These are phyloP conservation scores for Mesoclemmys tuberculata DNA, from an alignment of 2,113 vertebrate genomes.

Conservation along the genomic window DNA sequence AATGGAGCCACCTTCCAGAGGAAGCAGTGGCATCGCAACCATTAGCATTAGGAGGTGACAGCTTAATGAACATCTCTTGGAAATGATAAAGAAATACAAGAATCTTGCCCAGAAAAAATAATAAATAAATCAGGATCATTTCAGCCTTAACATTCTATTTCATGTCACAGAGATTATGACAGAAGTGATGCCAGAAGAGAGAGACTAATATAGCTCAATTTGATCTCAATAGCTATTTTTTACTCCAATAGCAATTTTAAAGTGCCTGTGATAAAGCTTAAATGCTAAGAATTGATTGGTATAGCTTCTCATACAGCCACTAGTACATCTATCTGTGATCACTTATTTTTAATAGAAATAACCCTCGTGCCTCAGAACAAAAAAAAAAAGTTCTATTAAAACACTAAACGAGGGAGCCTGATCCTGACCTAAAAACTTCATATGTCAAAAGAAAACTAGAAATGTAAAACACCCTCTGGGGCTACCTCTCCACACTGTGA, in stretches of 20 bases:
- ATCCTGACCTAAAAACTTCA: neutral
- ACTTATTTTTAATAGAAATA: constrained; percentile 15
- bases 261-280: neutral
- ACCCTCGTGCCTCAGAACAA: neutral
- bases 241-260: neutral
- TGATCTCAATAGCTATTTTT: neutral
- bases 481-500: neutral
- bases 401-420: neutral
- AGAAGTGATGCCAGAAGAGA: neutral
- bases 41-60: neutral
- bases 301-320: neutral
- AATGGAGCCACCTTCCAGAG: neutral
- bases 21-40: neutral
- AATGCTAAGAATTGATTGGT: neutral
- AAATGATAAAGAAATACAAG: neutral
- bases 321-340: neutral
- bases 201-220: constrained; percentile 5
- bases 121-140: neutral
- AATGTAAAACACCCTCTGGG: neutral
- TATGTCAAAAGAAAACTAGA: neutral
- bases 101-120: neutral
- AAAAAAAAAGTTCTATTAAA: neutral
- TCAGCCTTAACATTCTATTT: neutral
- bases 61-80: neutral
- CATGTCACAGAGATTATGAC: neutral